Evolutionary conservation across 2,797 vertebrate genomes (phyloP), one percentile per base, ranked within the genome.

Genomic region (Lophotriccus pileatus): DNA sequence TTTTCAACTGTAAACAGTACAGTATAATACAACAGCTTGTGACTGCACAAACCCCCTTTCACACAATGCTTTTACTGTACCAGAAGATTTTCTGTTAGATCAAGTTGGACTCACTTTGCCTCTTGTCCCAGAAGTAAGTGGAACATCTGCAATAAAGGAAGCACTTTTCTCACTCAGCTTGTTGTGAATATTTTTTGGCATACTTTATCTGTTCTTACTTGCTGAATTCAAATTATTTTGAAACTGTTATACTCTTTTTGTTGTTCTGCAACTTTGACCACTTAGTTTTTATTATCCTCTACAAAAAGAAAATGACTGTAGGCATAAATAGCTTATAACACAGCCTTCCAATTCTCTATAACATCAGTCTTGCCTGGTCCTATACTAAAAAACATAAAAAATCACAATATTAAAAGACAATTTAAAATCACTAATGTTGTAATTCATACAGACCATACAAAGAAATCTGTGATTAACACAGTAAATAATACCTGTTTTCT

Each of bases 1-100:
- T 91, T 96, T 97, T 97, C 97, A 96, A 10, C 30, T 60, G 94
- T 78, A 77, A 66, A 91, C 47, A 89, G 72, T 62, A 55, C 43
- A 84, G 73, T 89, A 89, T 60, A 77, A 70, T 75, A 50, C 39
- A 95, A 87, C 73, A 90, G 74, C 60, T 49, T 89, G 46, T 60
- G 74, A 79, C 59, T 5, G 6, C 25, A 60, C 46, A 73, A 39
- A 39, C 63, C 59, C 14, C 18, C 68, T 84, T 84, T 89, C 67
- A 73, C 47, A 9, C 3, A 79, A 80, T 25, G 27, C 15, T 69
- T 72, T 92, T 56, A 85, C 66, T 95, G 70, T 95, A 93, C 46
- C 2, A 17, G 79, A 94, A 87, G 55, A 76, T 82, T 85, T 95
- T 92, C 55, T 87, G 27, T 94, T 77, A 88, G 44, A 89, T 88